Conservation (phyloP, 1,140 invertebrate genomes). For the Drosophila paulistorum region DNA sequence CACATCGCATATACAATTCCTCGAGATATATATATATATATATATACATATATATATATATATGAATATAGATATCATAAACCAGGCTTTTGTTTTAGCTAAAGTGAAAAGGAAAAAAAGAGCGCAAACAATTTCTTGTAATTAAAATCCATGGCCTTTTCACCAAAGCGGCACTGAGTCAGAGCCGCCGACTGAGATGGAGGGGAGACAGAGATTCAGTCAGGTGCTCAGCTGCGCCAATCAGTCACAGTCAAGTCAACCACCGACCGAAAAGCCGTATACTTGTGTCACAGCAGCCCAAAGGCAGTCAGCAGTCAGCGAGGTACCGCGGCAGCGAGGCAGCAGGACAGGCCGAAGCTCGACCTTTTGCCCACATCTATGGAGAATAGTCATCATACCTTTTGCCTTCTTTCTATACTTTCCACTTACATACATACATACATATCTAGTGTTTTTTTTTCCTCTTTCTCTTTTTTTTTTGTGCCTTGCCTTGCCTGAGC, state of each 20-base stretch:
- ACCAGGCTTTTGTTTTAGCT: slow-evolving; percentile 47
- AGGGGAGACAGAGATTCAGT: slow-evolving; percentile 51
- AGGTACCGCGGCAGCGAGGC: background rate
- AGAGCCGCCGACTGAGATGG: slow-evolving; percentile 12
- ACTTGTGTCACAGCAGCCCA: slow-evolving; percentile 58
- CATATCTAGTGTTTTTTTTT: slow-evolving; percentile 30
- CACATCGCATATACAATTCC: background rate
- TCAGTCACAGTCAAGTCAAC: slow-evolving; percentile 77
- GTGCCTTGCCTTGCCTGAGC: slow-evolving; percentile 15
- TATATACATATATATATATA: background rate
- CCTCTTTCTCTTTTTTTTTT: slow-evolving; percentile 10
- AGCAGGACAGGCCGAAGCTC: slow-evolving; percentile 6
- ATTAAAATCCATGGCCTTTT: slow-evolving; percentile 79
- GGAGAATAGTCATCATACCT: slow-evolving; percentile 5
- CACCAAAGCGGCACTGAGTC: slow-evolving; percentile 43
- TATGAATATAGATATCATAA: slow-evolving; percentile 31
- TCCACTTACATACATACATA: slow-evolving; percentile 2
- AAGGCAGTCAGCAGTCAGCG: slow-evolving; percentile 12
- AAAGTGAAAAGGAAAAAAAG: slow-evolving; percentile 34
- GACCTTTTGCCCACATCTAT: slow-evolving; percentile 19
- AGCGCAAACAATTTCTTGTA: slow-evolving; percentile 79
- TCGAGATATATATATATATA: background rate
- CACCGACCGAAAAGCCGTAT: slow-evolving; percentile 62
- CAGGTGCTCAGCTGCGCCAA: slow-evolving; percentile 78
- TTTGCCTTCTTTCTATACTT: slow-evolving; percentile 17